phyloP scores from a whole-genome alignment of 2,888 invertebrate genomes.

The Helicoverpa assulta region DNA sequence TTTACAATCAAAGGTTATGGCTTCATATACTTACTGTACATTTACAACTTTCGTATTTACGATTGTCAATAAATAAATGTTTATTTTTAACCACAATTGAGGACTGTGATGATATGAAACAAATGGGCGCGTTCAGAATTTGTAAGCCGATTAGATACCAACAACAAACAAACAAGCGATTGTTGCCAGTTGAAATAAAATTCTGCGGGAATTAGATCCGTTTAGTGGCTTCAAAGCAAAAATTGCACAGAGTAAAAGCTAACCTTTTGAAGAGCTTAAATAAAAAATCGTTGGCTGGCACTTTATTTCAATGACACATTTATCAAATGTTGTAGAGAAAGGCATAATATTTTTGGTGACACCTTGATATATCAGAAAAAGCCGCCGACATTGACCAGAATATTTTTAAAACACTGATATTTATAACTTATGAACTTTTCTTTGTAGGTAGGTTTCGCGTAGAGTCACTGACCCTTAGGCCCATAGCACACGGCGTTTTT shows the following conservation, averaged over 20 bases:
- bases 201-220: conserved; percentile 29
- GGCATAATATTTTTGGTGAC: background rate
- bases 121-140: conserved; percentile 34
- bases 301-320: background rate
- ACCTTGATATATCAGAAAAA: background rate
- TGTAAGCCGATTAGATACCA: conserved; percentile 58
- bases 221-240: conserved; percentile 40
- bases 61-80: conserved; percentile 15
- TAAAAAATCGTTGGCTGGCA: conserved; percentile 10
- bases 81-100: conserved; percentile 10
- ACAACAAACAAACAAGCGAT: conserved; percentile 41
- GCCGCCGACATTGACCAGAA: conserved; percentile 4
- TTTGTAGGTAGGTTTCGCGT: background rate
- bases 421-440: background rate
- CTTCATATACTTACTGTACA: conserved; percentile 19
- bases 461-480: conserved; percentile 38
- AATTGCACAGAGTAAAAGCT: conserved; percentile 25
- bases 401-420: background rate
- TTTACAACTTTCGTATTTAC: conserved; percentile 16
- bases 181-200: conserved; percentile 43
- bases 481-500: no score
- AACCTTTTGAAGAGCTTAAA: conserved; percentile 14
- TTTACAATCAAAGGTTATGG: conserved; percentile 41
- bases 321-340: background rate
- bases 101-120: conserved; percentile 16